Percentiles rank a stretch among this genome's conserved stretches.
Conservation (phyloP, 1,140 invertebrate genomes). For the Aphidius ervi region DNA sequence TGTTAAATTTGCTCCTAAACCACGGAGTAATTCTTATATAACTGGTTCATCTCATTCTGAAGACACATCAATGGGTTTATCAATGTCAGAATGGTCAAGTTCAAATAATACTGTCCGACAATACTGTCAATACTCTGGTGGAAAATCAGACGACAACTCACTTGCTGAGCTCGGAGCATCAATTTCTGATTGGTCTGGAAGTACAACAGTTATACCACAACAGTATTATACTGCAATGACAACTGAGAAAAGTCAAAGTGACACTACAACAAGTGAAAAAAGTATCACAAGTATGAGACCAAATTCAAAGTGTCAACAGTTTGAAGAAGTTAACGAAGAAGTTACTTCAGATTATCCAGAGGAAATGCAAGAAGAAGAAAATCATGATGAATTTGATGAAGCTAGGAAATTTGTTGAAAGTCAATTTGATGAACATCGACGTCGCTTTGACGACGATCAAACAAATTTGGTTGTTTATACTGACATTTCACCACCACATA, state of each 20-base stretch:
- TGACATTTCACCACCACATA: constrained; percentile 39
- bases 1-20: constrained; percentile 70
- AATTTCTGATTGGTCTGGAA: constrained; percentile 59
- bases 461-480: constrained; percentile 15
- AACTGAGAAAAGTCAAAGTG: constrained; percentile 47
- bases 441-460: constrained; percentile 31
- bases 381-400: constrained; percentile 39
- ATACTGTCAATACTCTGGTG: constrained; percentile 63
- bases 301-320: constrained; percentile 40
- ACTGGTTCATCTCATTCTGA: constrained; percentile 69
- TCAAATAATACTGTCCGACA: constrained; percentile 74
- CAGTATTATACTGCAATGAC: constrained; percentile 41
- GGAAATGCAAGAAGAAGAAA: constrained; percentile 2
- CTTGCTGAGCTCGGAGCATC: constrained; percentile 56
- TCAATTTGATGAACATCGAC: constrained; percentile 41
- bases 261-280: constrained; percentile 48
- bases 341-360: constrained; percentile 15
- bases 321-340: too few relatives aligned
- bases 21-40: constrained; percentile 68
- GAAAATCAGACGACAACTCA: constrained; percentile 58
- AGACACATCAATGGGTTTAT: constrained; percentile 77
- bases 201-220: constrained; percentile 50
- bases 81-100: constrained; percentile 80
- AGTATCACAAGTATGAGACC: constrained; percentile 45
- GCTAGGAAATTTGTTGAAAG: constrained; percentile 43